phyloP scores from a whole-genome alignment of 2,797 vertebrate species.

The Cichlasoma orientale region DNA sequence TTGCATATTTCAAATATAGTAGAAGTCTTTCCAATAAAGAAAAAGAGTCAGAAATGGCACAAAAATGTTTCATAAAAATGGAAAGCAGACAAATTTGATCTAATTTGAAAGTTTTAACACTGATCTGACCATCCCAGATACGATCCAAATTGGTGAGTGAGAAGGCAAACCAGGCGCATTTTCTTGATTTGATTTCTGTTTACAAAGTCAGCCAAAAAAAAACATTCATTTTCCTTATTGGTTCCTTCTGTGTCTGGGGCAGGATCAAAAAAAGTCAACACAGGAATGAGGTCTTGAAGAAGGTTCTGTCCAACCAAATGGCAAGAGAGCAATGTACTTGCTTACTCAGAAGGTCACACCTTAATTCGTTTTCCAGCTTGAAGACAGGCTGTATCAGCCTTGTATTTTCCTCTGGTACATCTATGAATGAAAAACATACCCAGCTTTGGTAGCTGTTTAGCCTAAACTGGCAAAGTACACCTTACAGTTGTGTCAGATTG shows the following conservation, averaged over 20 bases:
- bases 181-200: not conserved
- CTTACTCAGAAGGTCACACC: not conserved
- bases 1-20: slow-evolving; percentile 48
- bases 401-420: not conserved
- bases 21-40: slow-evolving; percentile 30
- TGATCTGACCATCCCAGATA: not conserved
- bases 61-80: slow-evolving; percentile 5
- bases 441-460: not conserved
- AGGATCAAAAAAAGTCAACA: not conserved
- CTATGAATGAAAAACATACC: not conserved
- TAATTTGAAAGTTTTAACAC: not conserved
- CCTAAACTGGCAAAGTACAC: not conserved
- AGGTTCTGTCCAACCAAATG: not conserved
- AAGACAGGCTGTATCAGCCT: not conserved
- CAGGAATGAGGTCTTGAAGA: not conserved
- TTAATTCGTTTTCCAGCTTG: not conserved
- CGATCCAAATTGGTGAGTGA: not conserved
- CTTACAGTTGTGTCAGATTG: not conserved
- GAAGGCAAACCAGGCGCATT: not conserved
- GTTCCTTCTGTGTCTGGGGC: not conserved
- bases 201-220: not conserved
- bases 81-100: not conserved
- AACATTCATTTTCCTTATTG: not conserved
- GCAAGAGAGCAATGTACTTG: not conserved
- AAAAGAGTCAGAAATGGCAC: slow-evolving; percentile 4